These are phyloP conservation scores for Meiosimyza platycephala DNA, from an alignment of 2,888 invertebrate species.

Conservation along the genomic window DNA sequence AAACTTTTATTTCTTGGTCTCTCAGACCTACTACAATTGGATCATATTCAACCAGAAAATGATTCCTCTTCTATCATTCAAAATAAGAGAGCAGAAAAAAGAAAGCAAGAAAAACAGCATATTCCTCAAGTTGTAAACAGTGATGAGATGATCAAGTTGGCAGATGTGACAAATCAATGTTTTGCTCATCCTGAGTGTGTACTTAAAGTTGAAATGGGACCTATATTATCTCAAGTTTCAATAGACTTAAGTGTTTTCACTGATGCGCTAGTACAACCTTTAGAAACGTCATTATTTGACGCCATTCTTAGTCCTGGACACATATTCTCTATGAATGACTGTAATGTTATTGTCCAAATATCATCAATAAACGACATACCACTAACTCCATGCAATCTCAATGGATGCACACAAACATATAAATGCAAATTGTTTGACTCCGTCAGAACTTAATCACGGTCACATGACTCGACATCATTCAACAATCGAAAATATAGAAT, in stretches of 20 bases:
- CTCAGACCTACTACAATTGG: slow-evolving; percentile 73
- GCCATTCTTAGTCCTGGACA: slow-evolving; percentile 59
- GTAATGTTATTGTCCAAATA: slow-evolving; percentile 62
- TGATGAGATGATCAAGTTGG: slow-evolving; percentile 38
- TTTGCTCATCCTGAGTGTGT: slow-evolving; percentile 59
- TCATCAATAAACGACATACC: slow-evolving; percentile 68
- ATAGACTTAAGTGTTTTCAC: slow-evolving; percentile 52
- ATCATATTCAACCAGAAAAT: slow-evolving; percentile 61
- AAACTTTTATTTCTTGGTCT: slow-evolving; percentile 79
- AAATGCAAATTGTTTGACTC: slow-evolving; percentile 63
- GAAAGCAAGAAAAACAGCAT: slow-evolving; percentile 55
- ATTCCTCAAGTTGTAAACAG: slow-evolving; percentile 34
- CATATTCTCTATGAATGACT: slow-evolving; percentile 55
- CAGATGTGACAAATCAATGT: slow-evolving; percentile 54
- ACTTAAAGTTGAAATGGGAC: slow-evolving; percentile 57
- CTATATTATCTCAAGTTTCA: slow-evolving; percentile 51
- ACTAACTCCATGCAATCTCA: slow-evolving; percentile 62
- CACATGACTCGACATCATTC: slow-evolving; percentile 68
- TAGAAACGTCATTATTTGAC: slow-evolving; percentile 61
- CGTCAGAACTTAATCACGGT: slow-evolving; percentile 68
- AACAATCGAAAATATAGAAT: slow-evolving; percentile 68
- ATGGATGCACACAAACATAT: slow-evolving; percentile 62
- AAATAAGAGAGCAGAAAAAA: slow-evolving; percentile 64
- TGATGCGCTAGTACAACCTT: slow-evolving; percentile 55
- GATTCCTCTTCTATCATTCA: slow-evolving; percentile 62